Conservation (phyloP, 2,888 invertebrate genomes). For the Aelia acuminata region DNA sequence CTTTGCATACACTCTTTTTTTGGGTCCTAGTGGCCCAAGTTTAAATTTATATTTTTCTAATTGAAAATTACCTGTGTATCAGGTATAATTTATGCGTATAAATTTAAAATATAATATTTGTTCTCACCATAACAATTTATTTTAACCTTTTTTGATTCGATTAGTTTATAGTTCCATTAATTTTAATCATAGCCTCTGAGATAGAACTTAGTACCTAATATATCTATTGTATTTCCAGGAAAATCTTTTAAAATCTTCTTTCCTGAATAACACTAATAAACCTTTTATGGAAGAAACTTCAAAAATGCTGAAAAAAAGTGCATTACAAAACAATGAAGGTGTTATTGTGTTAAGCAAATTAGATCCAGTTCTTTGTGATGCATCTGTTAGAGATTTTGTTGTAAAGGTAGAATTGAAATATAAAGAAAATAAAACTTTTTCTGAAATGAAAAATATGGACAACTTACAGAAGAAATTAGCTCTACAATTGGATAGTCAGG, state of each 20-base stretch:
- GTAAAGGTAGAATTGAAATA: constrained; percentile 67
- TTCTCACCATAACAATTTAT: too few species aligned
- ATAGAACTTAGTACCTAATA: neutral
- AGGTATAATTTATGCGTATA: too few species aligned
- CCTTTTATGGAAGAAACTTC: neutral
- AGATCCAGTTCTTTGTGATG: constrained; percentile 63
- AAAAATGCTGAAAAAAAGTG: constrained; percentile 34
- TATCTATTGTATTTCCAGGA: constrained; percentile 47
- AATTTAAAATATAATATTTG: too few species aligned
- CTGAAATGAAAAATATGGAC: constrained; percentile 61
- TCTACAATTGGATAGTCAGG: neutral
- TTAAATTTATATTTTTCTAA: too few species aligned
- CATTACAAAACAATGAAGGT: constrained; percentile 65
- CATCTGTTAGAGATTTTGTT: constrained; percentile 66
- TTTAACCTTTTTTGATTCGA: too few species aligned
- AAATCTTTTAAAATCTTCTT: constrained; percentile 45
- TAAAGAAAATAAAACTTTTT: constrained; percentile 62
- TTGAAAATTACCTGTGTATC: too few species aligned
- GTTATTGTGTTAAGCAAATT: constrained; percentile 67
- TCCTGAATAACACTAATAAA: constrained; percentile 15
- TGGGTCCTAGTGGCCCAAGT: too few species aligned
- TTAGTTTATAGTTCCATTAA: too few species aligned
- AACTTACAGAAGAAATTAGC: neutral
- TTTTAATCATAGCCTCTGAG: neutral
- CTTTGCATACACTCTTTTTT: too few species aligned